Evolutionary conservation across 1,140 invertebrate genomes (phyloP), one percentile per base, ranked within the genome.

Genomic region (Penaeus japonicus): DNA sequence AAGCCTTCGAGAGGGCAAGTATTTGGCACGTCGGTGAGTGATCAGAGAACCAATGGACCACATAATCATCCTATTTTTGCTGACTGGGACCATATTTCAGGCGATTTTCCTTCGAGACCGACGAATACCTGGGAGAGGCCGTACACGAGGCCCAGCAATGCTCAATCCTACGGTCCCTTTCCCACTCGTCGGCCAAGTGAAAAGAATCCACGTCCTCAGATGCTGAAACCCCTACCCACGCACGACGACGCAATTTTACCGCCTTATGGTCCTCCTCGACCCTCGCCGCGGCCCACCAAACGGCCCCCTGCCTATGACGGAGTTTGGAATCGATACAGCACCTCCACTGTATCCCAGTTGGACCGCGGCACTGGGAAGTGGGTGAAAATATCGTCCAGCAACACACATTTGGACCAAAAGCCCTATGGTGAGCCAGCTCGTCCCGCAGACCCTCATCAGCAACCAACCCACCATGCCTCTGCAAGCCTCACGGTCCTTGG

Each of bases 401-500:
- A 39, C 55, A 75, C 79, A 0, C 47, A 83, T 4, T 20, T 83
- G 20, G 70, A 83, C 54, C 35, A 62, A 10, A 55, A 22, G n/a
- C 57, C 75, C 22, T 84, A 73, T 18, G 54, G 54, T 5, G 4
- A 24, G 1, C 70, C 54, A 5, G 15, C 62, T 54, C 27, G 7
- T 35, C 15, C 70, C 10, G 27, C 53, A 3, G 27, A 55, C 27
- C n/a, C 32, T 53, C 75, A 39, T 1, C 53, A 12, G 7, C 7
- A 24, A 1, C 24, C 81, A 3, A 22, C 87, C 18, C 81, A 88
- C 12, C 80, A 82, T 30, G 54, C 70, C 24, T n/a, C 77, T 24
- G 87, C 73, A 30, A 82, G 73, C 30, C 80, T 88, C 47, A 88
- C 87, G 32, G 87, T 88, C 24, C 70, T 88, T 12, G 86, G 87